Conservation (phyloP, 1,140 invertebrate genomes). For the Penaeus japonicus region DNA sequence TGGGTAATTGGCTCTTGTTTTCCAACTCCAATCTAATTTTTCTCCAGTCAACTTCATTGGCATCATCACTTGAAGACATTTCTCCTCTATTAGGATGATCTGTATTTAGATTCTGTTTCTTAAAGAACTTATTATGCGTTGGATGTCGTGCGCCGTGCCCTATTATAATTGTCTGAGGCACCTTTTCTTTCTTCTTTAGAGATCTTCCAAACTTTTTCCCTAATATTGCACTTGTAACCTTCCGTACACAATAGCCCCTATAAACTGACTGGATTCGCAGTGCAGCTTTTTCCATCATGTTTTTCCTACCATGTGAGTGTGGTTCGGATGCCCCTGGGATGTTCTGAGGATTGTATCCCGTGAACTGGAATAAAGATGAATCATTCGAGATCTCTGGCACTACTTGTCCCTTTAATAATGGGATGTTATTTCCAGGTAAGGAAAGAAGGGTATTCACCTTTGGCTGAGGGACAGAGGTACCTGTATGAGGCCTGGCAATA, state of each 20-base stretch:
- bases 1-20: neutral
- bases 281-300: constrained; percentile 23
- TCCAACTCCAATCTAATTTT: constrained; percentile 20
- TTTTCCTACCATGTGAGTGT: neutral
- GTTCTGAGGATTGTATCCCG: too few relatives aligned
- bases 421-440: neutral
- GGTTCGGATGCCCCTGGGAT: too few relatives aligned
- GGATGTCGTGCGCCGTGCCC: neutral
- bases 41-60: neutral
- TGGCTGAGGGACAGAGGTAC: neutral
- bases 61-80: neutral
- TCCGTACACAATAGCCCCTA: constrained; percentile 37
- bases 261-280: constrained; percentile 28
- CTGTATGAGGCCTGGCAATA: neutral
- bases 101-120: too few relatives aligned
- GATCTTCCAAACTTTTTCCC: neutral
- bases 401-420: neutral
- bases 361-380: neutral
- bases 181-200: too few relatives aligned
- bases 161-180: neutral
- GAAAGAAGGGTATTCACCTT: neutral
- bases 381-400: neutral
- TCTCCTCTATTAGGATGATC: neutral
- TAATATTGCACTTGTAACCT: constrained; percentile 28
- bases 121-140: too few relatives aligned